These are phyloP conservation scores for Brachionichthys hirsutus DNA, from an alignment of 2,113 vertebrate species.

Conservation along the genomic window DNA sequence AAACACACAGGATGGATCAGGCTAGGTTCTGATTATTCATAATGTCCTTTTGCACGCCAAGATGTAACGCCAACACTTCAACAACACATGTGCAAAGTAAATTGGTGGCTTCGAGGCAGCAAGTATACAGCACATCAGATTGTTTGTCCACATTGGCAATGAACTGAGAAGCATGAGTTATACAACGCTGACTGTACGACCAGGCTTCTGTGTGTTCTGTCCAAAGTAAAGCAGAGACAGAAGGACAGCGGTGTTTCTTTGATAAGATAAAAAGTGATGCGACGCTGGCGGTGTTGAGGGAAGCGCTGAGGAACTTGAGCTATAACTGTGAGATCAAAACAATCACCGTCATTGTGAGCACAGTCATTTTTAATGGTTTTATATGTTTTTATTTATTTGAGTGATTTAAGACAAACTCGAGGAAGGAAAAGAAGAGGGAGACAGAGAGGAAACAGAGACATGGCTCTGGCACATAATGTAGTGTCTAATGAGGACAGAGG, in stretches of 20 bases:
- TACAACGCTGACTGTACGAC: no score
- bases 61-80: not conserved
- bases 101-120: no score
- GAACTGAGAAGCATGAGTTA: no score
- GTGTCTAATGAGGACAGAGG: constrained; percentile 63
- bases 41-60: constrained; percentile 30
- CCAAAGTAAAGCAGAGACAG: constrained; percentile 19
- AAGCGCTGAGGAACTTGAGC: not conserved
- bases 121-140: not conserved
- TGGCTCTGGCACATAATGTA: constrained; percentile 47
- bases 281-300: constrained; percentile 59
- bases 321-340: constrained; percentile 42
- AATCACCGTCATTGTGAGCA: constrained; percentile 11
- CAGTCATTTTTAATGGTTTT: not conserved
- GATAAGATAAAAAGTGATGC: constrained; percentile 26
- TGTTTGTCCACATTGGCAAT: not conserved
- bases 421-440: constrained; percentile 46
- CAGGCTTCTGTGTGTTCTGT: constrained; percentile 1
- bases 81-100: no score
- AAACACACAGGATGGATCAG: constrained; percentile 50
- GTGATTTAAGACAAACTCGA: constrained; percentile 40
- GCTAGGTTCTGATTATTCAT: constrained; percentile 37
- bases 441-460: constrained; percentile 53
- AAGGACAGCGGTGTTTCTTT: constrained; percentile 4
- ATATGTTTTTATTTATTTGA: not conserved